Percentiles rank a stretch among this genome's conserved stretches.
phyloP scores from a whole-genome alignment of 30 jellyfish, hydroid and myxozoan species.

The Hydra vulgaris region DNA sequence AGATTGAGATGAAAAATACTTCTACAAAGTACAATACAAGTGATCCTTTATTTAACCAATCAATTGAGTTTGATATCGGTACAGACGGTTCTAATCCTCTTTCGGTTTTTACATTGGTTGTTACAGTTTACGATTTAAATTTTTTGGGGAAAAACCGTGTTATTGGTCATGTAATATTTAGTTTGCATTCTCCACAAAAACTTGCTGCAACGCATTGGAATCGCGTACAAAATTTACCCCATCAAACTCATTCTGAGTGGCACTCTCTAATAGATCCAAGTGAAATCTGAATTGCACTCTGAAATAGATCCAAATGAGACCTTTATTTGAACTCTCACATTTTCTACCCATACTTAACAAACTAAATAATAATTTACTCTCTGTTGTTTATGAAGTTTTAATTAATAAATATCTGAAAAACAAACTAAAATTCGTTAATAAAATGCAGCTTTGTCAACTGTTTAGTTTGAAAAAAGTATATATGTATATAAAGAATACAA shows the following conservation, averaged over 20 bases:
- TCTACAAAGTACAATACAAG: conserved; percentile 40
- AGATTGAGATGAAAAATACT: conserved; percentile 36
- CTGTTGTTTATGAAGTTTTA: no score
- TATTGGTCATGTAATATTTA: conserved; percentile 72
- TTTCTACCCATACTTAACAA: no score
- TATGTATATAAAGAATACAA: no score
- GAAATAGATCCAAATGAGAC: no score
- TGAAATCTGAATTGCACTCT: no score
- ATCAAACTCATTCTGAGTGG: conserved; percentile 44
- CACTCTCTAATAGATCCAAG: conserved; percentile 48
- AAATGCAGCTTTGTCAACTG: no score
- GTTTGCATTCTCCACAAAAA: conserved; percentile 48
- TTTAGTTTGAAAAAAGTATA: no score
- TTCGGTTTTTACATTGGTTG: conserved; percentile 39
- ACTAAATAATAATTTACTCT: no score
- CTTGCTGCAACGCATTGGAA: conserved; percentile 58
- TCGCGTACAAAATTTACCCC: conserved; percentile 42
- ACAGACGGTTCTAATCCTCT: conserved; percentile 55
- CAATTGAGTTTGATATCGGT: conserved; percentile 41
- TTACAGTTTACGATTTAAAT: conserved; percentile 32
- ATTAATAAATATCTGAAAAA: no score
- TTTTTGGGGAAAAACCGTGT: conserved; percentile 67
- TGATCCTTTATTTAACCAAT: conserved; percentile 54
- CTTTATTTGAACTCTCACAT: no score
- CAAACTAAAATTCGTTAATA: no score